A percentile compares a stretch with the other conserved stretches of the same genome.
These are phyloP conservation scores for Paramormyrops kingsleyae DNA, from an alignment of 2,113 vertebrate species.

Conservation along the genomic window DNA sequence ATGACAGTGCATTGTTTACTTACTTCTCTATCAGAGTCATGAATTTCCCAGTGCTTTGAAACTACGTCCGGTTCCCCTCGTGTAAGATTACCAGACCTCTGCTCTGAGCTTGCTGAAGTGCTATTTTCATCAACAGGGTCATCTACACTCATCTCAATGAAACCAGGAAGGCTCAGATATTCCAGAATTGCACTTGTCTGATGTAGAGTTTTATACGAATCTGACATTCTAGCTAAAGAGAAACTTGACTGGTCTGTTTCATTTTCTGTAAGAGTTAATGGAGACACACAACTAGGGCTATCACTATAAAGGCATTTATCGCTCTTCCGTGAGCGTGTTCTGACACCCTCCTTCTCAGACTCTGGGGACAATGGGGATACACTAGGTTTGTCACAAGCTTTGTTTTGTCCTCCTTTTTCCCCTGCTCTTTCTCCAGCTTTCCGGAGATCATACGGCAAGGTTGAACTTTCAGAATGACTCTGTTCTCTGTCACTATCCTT, in stretches of 20 bases:
- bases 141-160: constrained; percentile 73
- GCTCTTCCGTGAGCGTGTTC: constrained; percentile 59
- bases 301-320: constrained; percentile 57
- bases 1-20: constrained; percentile 19
- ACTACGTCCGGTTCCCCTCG: constrained; percentile 55
- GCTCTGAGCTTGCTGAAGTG: constrained; percentile 29
- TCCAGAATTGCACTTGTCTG: constrained; percentile 67
- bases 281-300: constrained; percentile 52
- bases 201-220: constrained; percentile 51
- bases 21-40: constrained; percentile 25
- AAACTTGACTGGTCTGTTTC: constrained; percentile 59
- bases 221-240: constrained; percentile 51
- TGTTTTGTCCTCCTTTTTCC: constrained; percentile 22
- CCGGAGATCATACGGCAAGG: constrained; percentile 46
- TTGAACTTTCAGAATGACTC: constrained; percentile 45
- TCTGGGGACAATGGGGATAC: constrained; percentile 41
- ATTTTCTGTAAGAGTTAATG: constrained; percentile 55
- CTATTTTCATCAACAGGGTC: constrained; percentile 53
- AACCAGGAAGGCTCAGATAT: constrained; percentile 67
- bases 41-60: constrained; percentile 55
- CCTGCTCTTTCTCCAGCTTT: constrained; percentile 39
- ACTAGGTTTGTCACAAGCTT: constrained; percentile 7
- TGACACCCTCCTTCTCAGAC: constrained; percentile 52
- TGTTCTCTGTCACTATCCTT: constrained; percentile 21
- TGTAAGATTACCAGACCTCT: constrained; percentile 24